Evolutionary conservation across 1,140 invertebrate species (phyloP), one percentile per base, ranked within the genome.

Genomic region (Drosophila nigromelanica): DNA sequence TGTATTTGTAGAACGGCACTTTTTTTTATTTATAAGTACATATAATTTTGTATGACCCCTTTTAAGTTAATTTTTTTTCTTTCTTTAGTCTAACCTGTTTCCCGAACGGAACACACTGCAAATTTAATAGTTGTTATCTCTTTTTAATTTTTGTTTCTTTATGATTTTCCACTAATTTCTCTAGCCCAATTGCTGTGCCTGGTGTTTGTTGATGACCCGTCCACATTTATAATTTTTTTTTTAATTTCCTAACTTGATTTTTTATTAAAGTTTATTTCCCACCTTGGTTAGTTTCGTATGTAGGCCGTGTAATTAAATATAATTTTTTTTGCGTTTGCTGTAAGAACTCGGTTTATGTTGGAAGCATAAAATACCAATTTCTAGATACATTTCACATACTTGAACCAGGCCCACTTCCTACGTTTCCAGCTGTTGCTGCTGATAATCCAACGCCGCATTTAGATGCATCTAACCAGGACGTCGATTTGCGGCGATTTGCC

Each of bases 1-100:
- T 89, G 76, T 87, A 89, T 82, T 87, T 82, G 83, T 89, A 87
- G 82, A 87, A 89, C 81, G 81, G 81, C 81, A 85, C 81, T 85
- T 85, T 85, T 85, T 85, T 85, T 70, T 51, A 61, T 61, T 33
- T 39, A 33, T 40, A 48, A 21, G 33, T 59, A 48, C 64, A 15
- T 47, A 69, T 52, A 21, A 12, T 51, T 33, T n/a, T 37, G 47
- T 48, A 18, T 21, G 27, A 24, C 8, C n/a, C 47, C 18, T 45
- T 40, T 42, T 67, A 54, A n/a, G 45, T 42, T 51, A 51, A 67
- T 56, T 69, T 33, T 37, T 40, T 42, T 68, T 75, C 51, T 11
- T 42, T 30, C 24, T 30, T 55, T 82, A 78, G 60, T 61, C 54
- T 78, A 78, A 78, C 66, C 30, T 39, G 45, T 10, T 61, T 75